These are phyloP conservation scores for Marasmarcha lunaedactyla DNA, from an alignment of 2,888 invertebrate genomes.

Conservation along the genomic window DNA sequence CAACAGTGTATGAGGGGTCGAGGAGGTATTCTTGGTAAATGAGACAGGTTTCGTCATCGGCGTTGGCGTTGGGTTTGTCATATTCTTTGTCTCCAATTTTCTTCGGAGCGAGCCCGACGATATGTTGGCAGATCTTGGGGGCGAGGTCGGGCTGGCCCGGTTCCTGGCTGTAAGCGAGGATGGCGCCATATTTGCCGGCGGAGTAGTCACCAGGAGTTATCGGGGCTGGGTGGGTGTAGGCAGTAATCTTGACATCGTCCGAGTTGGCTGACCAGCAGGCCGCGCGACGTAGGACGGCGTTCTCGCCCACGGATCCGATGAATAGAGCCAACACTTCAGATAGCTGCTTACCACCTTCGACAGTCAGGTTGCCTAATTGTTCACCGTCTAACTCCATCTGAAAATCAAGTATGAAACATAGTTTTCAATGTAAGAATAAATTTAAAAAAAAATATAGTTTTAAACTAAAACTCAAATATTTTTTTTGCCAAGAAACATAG, in stretches of 20 bases:
- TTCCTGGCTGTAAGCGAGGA: conserved; percentile 77
- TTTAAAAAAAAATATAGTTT: background rate
- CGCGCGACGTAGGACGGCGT: conserved; percentile 84
- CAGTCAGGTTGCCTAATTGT: conserved; percentile 73
- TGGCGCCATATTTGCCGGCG: conserved; percentile 87
- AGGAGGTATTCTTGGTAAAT: conserved; percentile 90
- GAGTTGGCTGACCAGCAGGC: conserved; percentile 76
- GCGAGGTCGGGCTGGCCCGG: conserved; percentile 64
- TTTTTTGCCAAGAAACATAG: no score
- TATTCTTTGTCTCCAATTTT: conserved; percentile 76
- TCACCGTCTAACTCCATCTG: conserved; percentile 76
- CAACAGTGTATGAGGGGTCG: conserved; percentile 80
- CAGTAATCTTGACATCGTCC: conserved; percentile 67
- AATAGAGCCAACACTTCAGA: conserved; percentile 86
- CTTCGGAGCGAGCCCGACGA: conserved; percentile 88
- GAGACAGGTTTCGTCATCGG: conserved; percentile 83
- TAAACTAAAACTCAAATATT: no score
- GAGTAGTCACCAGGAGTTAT: conserved; percentile 55
- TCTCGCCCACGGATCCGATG: conserved; percentile 92
- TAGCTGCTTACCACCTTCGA: conserved; percentile 76
- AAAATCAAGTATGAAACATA: conserved; percentile 17
- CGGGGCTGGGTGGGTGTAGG: conserved; percentile 85
- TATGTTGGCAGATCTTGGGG: conserved; percentile 89
- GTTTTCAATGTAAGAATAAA: background rate
- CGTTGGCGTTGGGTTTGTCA: conserved; percentile 73